Percentiles rank a stretch among this genome's conserved stretches.
phyloP scores from a whole-genome alignment of 2,888 invertebrate genomes.

The Lasioglossum malachurum region DNA sequence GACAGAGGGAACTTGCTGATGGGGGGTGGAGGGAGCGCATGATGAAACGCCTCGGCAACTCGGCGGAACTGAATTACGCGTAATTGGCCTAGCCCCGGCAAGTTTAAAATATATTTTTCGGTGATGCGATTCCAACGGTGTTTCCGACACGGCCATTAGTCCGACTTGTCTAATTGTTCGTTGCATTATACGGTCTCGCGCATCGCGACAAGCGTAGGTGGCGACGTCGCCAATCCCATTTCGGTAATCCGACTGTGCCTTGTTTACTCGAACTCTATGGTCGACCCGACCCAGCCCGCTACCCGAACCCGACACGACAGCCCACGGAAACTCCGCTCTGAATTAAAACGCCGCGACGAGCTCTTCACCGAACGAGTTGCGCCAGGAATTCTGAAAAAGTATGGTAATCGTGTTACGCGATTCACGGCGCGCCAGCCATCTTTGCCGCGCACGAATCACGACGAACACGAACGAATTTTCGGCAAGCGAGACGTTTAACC shows the following conservation, averaged over 20 bases:
- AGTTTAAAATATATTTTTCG: slow-evolving; percentile 78
- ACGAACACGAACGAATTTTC: background rate
- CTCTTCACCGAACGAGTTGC: slow-evolving; percentile 42
- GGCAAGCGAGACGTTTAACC: background rate
- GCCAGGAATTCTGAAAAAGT: slow-evolving; percentile 33
- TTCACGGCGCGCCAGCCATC: slow-evolving; percentile 21
- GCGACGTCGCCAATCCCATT: slow-evolving; percentile 76
- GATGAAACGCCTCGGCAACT: slow-evolving; percentile 62
- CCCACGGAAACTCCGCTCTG: slow-evolving; percentile 39
- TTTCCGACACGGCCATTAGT: slow-evolving; percentile 73
- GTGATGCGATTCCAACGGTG: slow-evolving; percentile 71
- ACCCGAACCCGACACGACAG: background rate
- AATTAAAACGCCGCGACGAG: slow-evolving; percentile 47
- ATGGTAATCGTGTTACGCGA: slow-evolving; percentile 48
- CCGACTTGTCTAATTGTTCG: slow-evolving; percentile 73
- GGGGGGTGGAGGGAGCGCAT: slow-evolving; percentile 24
- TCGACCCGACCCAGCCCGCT: slow-evolving; percentile 19
- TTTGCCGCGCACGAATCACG: slow-evolving; percentile 7
- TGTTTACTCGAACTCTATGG: slow-evolving; percentile 59
- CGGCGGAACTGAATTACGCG: slow-evolving; percentile 73
- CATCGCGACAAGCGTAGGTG: slow-evolving; percentile 50
- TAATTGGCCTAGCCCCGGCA: slow-evolving; percentile 76
- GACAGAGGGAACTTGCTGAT: background rate
- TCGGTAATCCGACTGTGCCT: slow-evolving; percentile 72
- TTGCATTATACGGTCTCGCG: slow-evolving; percentile 51